Evolutionary conservation across 2,113 vertebrate genomes (phyloP), one percentile per base, ranked within the genome.

Genomic region (Cisticola juncidis): DNA sequence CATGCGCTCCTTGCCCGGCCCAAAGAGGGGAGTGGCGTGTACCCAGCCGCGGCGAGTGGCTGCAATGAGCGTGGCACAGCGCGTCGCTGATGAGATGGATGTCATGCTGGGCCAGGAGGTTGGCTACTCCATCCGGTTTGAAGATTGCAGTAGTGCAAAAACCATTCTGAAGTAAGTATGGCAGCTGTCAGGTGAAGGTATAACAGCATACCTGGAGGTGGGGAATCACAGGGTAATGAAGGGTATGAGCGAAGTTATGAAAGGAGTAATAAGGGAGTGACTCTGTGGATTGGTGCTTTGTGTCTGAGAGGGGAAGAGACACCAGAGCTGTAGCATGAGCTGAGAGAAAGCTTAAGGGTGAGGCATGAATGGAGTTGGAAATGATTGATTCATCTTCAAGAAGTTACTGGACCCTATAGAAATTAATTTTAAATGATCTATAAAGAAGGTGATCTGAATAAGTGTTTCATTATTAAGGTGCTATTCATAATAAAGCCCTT

Each of bases 71-170:
- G 99, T 99, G 82, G 99, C 99, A 4, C 99, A 99, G 97, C 98
- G 99, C 42, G 99, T 99, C 38, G 99, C 99, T 31, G 99, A 99
- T 88, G 99, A 99, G 97, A 99, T 99, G 99, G 99, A 99, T 92
- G 98, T 99, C 58, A 98, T 99, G 99, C 97, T 99, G 97, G 99
- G 99, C 83, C 99, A 99, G 95, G 99, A 99, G 95, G 99, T 99
- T 84, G 99, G 99, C 48, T 99, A 99, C 86, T 99, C 99, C 73
- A 99, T 99, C 97, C 98, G 99, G 92, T 99, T 99, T 94, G 99
- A 99, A 97, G 99, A 99, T 97, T 99, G 99, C 98, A 99, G 99
- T 97, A 99, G 99, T 16, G 99, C 99, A 95, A 99, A 99, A 98
- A 99, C 99, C 15, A 98, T 99, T 47, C 97, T 99, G 90, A 99